Conservation (phyloP, 2,888 invertebrate species). For the Ectemnius continuus region DNA sequence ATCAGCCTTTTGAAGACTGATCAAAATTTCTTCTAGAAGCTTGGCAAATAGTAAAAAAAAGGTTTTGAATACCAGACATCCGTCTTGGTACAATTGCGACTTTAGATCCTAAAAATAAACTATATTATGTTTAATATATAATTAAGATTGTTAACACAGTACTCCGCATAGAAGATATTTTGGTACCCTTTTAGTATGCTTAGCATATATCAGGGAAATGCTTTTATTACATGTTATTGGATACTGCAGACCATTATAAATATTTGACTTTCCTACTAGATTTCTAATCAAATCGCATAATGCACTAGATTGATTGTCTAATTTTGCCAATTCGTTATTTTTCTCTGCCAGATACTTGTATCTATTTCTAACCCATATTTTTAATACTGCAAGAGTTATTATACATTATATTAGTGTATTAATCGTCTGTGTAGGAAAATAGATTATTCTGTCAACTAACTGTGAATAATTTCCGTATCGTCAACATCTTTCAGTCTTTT, state of each 20-base stretch:
- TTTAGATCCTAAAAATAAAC: neutral
- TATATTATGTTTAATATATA: no score
- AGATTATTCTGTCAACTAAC: constrained; percentile 30
- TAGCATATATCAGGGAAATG: no score
- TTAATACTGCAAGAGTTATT: constrained; percentile 45
- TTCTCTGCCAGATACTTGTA: constrained; percentile 15
- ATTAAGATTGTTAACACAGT: no score
- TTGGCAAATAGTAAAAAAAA: constrained; percentile 10
- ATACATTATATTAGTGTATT: neutral
- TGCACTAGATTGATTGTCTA: constrained; percentile 10
- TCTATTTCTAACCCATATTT: constrained; percentile 14
- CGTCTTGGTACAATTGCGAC: neutral
- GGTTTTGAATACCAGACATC: neutral
- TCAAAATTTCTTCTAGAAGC: neutral
- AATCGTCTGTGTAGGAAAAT: neutral
- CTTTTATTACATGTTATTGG: no score
- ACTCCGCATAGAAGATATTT: no score
- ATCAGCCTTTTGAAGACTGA: neutral
- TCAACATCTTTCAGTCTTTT: constrained; percentile 30
- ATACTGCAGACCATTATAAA: no score
- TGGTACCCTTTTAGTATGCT: no score
- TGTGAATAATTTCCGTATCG: constrained; percentile 32
- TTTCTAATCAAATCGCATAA: constrained; percentile 2
- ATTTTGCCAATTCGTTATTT: constrained; percentile 12
- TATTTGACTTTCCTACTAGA: no score